phyloP scores from a whole-genome alignment of 2,888 invertebrate species.

The Brachycybe producta region DNA sequence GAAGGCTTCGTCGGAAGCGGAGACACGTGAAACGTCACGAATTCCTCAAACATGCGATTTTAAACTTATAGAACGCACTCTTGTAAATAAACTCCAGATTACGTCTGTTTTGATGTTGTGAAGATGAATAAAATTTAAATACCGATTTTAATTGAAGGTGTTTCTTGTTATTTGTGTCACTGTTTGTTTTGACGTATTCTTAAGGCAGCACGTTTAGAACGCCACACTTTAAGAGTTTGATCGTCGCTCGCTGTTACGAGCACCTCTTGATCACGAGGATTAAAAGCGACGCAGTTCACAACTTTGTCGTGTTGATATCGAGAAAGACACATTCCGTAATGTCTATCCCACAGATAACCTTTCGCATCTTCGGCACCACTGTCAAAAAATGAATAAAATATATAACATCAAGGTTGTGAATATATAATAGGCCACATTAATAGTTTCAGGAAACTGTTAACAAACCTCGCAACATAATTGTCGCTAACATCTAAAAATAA shows the following conservation, averaged over 20 bases:
- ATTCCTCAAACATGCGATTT: no score
- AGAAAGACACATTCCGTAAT: constrained; percentile 61
- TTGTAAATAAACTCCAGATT: no score
- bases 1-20: not conserved
- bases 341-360: constrained; percentile 72
- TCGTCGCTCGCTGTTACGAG: constrained; percentile 72
- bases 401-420: not conserved
- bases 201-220: no score
- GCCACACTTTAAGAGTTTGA: constrained; percentile 53
- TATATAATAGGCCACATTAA: not conserved
- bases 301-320: constrained; percentile 64
- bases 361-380: constrained; percentile 73
- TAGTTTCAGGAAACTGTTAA: not conserved
- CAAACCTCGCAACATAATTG: constrained; percentile 67
- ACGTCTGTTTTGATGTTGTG: no score
- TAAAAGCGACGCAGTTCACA: constrained; percentile 74
- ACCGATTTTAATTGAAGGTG: no score
- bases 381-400: constrained; percentile 25
- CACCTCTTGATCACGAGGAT: constrained; percentile 65
- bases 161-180: no score
- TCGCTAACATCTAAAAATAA: constrained; percentile 71
- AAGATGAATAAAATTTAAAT: no score
- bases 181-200: no score
- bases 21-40: no score
- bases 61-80: no score